These are phyloP conservation scores for Muschampia staudingeri DNA, from an alignment of 2,888 invertebrate species.

Conservation along the genomic window DNA sequence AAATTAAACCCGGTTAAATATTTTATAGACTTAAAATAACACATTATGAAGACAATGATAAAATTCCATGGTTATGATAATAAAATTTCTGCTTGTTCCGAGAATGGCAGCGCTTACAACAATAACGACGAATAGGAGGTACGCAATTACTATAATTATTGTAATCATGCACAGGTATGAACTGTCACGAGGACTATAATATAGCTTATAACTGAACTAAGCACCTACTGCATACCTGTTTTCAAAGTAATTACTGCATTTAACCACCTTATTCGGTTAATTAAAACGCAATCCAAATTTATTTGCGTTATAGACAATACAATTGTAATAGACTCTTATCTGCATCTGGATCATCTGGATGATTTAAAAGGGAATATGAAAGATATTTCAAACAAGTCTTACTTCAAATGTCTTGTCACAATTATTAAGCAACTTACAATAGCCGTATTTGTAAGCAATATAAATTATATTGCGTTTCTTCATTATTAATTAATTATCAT, in stretches of 20 bases:
- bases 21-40: neutral
- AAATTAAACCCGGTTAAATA: neutral
- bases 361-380: neutral
- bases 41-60: neutral
- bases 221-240: neutral
- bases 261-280: no score
- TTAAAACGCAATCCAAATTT: neutral
- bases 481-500: slow-evolving; percentile 17
- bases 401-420: neutral
- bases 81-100: slow-evolving; percentile 40
- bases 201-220: neutral
- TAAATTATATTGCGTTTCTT: neutral
- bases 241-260: no score
- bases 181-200: neutral
- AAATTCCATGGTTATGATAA: slow-evolving; percentile 11
- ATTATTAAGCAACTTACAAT: neutral
- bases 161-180: slow-evolving; percentile 19
- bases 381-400: neutral
- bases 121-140: slow-evolving; percentile 21
- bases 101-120: slow-evolving; percentile 28
- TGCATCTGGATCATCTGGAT: no score
- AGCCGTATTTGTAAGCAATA: neutral
- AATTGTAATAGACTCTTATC: neutral
- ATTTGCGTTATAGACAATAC: neutral
- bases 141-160: slow-evolving; percentile 37